A percentile compares a stretch with the other conserved stretches of the same genome.
phyloP scores from a whole-genome alignment of 2,888 invertebrate species.

The Erebia ligea region DNA sequence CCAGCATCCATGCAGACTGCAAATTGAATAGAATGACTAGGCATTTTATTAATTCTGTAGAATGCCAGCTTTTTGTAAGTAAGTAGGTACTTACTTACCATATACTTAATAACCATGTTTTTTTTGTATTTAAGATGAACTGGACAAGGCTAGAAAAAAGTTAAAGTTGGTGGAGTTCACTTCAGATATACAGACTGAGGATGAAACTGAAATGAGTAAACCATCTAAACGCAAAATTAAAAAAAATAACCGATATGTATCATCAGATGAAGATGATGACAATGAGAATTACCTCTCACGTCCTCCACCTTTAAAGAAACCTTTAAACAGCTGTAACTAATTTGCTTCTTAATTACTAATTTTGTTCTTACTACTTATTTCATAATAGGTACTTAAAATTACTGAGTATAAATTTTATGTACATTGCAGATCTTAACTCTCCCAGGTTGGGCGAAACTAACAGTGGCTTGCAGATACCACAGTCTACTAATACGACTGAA shows the following conservation, averaged over 20 bases:
- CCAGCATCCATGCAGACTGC: constrained; percentile 5
- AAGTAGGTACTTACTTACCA: too few relatives aligned
- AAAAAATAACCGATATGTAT: constrained; percentile 2
- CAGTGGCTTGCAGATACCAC: too few relatives aligned
- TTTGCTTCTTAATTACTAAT: neutral
- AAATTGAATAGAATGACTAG: neutral
- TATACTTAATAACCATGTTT: too few relatives aligned
- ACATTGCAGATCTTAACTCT: neutral
- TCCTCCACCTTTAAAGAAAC: neutral
- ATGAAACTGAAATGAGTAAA: neutral
- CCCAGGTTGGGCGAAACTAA: too few relatives aligned
- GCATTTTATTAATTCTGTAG: constrained; percentile 5
- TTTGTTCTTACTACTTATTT: constrained; percentile 1
- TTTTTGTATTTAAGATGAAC: neutral
- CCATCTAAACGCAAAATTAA: constrained; percentile 1
- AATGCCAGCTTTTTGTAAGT: constrained; percentile 1
- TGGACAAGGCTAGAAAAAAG: constrained; percentile 1
- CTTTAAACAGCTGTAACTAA: constrained; percentile 4
- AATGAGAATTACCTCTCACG: constrained; percentile 4
- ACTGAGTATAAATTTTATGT: constrained; percentile 1
- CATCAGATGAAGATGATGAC: constrained; percentile 1
- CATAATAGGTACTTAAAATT: neutral
- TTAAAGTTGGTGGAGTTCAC: constrained; percentile 2
- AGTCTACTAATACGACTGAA: too few relatives aligned
- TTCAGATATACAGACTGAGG: constrained; percentile 4